These are phyloP conservation scores for Stenopsyche tienmushanensis DNA, from an alignment of 1,140 invertebrate species.

Conservation along the genomic window DNA sequence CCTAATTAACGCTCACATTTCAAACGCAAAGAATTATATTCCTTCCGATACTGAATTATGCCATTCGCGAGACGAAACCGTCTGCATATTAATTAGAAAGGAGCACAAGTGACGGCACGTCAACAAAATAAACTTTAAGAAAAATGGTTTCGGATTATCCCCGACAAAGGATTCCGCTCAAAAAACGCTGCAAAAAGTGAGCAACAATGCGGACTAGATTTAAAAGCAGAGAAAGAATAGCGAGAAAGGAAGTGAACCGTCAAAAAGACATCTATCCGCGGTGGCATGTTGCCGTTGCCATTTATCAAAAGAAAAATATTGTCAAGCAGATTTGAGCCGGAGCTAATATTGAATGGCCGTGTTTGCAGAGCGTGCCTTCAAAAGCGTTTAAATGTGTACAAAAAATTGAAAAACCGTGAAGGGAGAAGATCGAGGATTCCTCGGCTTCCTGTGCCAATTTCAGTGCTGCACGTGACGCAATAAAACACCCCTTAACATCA, in stretches of 20 bases:
- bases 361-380: constrained; percentile 33
- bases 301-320: constrained; percentile 41
- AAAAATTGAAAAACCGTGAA: constrained; percentile 18
- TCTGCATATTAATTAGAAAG: constrained; percentile 41
- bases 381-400: constrained; percentile 31
- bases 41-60: no score
- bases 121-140: constrained; percentile 35
- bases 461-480: not conserved
- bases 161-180: constrained; percentile 25
- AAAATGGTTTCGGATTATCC: constrained; percentile 26
- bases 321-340: constrained; percentile 37
- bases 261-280: constrained; percentile 39
- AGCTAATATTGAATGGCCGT: constrained; percentile 39
- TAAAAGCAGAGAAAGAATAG: constrained; percentile 20
- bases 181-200: constrained; percentile 12
- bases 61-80: no score
- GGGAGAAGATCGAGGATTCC: not conserved
- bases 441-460: not conserved
- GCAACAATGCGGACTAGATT: constrained; percentile 6
- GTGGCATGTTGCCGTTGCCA: constrained; percentile 38
- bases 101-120: constrained; percentile 11
- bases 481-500: no score
- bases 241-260: constrained; percentile 33
- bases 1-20: no score
- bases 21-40: no score